These are phyloP conservation scores for Chaenocephalus aceratus DNA, from an alignment of 2,113 vertebrate species.

Conservation along the genomic window DNA sequence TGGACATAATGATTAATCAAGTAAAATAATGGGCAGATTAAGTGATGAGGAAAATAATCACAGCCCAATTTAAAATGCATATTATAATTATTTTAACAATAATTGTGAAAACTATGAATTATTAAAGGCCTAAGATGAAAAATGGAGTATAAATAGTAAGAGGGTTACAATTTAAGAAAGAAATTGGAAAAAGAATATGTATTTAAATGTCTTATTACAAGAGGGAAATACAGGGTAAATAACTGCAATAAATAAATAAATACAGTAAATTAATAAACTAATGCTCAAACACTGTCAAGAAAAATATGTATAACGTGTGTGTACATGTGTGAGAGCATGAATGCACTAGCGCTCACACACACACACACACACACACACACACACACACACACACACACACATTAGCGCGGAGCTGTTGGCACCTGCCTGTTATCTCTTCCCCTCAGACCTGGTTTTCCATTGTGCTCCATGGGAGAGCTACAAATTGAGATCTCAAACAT, in stretches of 20 bases:
- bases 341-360: conserved; percentile 7
- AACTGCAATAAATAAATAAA: conserved; percentile 5
- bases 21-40: conserved; percentile 1
- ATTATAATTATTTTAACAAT: conserved; percentile 17
- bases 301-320: conserved; percentile 1
- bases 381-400: conserved; percentile 24
- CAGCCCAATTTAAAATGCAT: conserved; percentile 5
- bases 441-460: conserved; percentile 77
- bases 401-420: conserved; percentile 65
- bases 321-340: neutral
- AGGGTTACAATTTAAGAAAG: neutral
- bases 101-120: conserved; percentile 16
- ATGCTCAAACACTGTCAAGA: neutral
- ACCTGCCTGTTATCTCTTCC: conserved; percentile 80
- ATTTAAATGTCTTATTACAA: neutral
- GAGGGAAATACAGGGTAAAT: neutral
- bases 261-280: conserved; percentile 24
- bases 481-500: conserved; percentile 84
- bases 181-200: neutral
- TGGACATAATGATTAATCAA: neutral
- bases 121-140: neutral
- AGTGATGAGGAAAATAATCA: neutral
- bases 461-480: conserved; percentile 80
- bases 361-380: no score
- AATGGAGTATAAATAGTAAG: neutral